Evolutionary conservation across 64 coral and sea anemone genomes (phyloP).

Genomic region (Anthopleura sola): DNA sequence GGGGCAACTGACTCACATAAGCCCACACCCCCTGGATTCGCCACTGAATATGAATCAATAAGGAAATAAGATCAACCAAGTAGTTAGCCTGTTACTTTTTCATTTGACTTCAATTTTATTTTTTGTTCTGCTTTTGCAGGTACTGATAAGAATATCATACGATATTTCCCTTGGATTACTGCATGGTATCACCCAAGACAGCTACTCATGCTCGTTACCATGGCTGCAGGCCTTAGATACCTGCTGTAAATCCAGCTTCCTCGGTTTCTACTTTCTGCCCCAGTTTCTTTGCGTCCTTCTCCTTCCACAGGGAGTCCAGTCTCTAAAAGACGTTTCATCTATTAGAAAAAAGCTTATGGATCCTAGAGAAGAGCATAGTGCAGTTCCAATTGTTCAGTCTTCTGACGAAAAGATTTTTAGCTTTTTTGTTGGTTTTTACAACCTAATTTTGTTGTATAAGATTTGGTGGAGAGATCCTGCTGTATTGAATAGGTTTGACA

Average conservation of each 20-base stretch:
- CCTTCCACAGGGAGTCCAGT: constrained; percentile 59
- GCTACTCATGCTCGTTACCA: constrained; percentile 37
- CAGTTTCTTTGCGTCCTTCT: constrained; percentile 58
- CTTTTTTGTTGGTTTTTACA: constrained; percentile 5
- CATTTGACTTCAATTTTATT: neutral
- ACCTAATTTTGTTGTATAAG: constrained; percentile 7
- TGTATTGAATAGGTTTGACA: neutral
- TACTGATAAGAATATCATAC: constrained; percentile 56
- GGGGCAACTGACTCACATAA: no score
- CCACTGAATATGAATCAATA: no score
- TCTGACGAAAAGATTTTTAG: neutral
- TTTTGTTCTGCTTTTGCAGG: constrained; percentile 17
- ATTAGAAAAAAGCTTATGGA: neutral
- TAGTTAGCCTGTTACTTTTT: no score
- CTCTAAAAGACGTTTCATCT: constrained; percentile 27
- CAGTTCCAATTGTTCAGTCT: neutral
- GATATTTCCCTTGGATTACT: constrained; percentile 75
- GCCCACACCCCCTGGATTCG: no score
- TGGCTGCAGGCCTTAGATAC: constrained; percentile 60
- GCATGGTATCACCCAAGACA: constrained; percentile 18
- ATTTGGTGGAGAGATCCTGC: constrained; percentile 15
- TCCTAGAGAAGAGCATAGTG: neutral
- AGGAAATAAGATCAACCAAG: no score
- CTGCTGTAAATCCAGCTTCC: constrained; percentile 50
- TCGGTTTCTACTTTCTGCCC: constrained; percentile 55